Percentiles rank a stretch among this genome's conserved stretches.
phyloP scores from a whole-genome alignment of 2,888 invertebrate species.

The Lapara coniferarum region DNA sequence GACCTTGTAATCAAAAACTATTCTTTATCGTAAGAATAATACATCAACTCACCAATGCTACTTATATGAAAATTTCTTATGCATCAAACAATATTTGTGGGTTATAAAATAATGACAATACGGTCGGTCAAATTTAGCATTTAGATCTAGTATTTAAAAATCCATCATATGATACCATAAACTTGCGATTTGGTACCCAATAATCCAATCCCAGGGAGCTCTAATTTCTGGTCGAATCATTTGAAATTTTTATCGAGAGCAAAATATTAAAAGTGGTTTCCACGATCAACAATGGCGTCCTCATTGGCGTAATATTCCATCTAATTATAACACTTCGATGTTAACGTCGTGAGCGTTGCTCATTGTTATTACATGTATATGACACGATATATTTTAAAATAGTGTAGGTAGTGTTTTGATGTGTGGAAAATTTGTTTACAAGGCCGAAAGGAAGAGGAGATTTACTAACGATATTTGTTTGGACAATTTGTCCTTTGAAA shows the following conservation, averaged over 20 bases:
- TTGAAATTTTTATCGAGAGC: background rate
- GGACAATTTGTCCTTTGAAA: slow-evolving; percentile 23
- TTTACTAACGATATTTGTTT: slow-evolving; percentile 29
- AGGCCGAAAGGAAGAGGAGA: slow-evolving; percentile 43
- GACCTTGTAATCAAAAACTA: background rate
- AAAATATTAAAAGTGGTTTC: background rate
- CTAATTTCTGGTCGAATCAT: background rate
- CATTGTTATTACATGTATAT: slow-evolving; percentile 48
- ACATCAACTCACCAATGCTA: too few relatives aligned
- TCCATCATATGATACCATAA: too few relatives aligned
- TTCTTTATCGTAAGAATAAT: too few relatives aligned
- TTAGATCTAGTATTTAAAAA: too few relatives aligned
- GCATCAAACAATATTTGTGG: too few relatives aligned
- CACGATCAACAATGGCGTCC: background rate
- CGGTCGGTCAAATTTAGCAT: too few relatives aligned
- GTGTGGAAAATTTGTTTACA: slow-evolving; percentile 53
- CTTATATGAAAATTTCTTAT: too few relatives aligned
- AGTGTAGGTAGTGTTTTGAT: slow-evolving; percentile 50
- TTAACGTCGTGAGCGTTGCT: slow-evolving; percentile 46
- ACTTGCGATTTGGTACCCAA: too few relatives aligned
- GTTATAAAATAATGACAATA: too few relatives aligned
- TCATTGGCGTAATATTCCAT: slow-evolving; percentile 23
- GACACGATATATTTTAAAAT: slow-evolving; percentile 53
- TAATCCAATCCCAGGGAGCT: too few relatives aligned
- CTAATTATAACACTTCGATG: slow-evolving; percentile 49